Evolutionary conservation across 2,797 vertebrate genomes (phyloP).

Genomic region (Phrynocephalus vlangalii): DNA sequence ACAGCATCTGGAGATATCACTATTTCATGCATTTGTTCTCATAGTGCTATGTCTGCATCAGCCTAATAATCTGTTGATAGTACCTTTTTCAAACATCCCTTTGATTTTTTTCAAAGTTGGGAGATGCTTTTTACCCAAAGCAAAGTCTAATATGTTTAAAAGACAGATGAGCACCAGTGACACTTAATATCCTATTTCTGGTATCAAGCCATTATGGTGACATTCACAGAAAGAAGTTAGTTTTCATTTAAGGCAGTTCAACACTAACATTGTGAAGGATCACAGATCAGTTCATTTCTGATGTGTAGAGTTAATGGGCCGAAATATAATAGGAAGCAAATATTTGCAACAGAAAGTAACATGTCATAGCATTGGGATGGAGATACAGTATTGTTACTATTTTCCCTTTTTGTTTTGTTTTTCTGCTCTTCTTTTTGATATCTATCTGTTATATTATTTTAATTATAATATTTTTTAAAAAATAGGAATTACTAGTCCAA

Average conservation of each 20-base stretch:
- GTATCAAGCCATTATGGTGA: not conserved
- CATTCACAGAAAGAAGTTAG: not conserved
- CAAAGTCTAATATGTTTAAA: constrained; percentile 5
- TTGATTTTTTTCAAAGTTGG: not conserved
- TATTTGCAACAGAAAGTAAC: not conserved
- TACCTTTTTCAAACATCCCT: not conserved
- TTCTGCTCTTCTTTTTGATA: too few relatives aligned
- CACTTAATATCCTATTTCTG: not conserved
- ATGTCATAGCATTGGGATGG: not conserved
- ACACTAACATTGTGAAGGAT: constrained; percentile 27
- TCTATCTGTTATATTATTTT: too few relatives aligned
- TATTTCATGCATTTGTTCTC: too few relatives aligned
- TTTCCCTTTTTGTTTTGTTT: too few relatives aligned
- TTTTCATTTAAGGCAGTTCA: constrained; percentile 16
- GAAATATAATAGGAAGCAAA: constrained; percentile 10
- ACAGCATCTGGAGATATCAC: too few relatives aligned
- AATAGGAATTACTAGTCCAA: too few relatives aligned
- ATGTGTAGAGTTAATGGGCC: not conserved
- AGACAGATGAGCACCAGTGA: not conserved
- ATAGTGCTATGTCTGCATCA: not conserved
- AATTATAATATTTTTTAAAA: too few relatives aligned
- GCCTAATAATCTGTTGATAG: not conserved
- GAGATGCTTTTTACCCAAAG: not conserved
- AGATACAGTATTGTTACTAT: not conserved
- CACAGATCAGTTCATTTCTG: constrained; percentile 19